Evolutionary conservation across 1,140 invertebrate genomes (phyloP).

Genomic region (Aphelenchoides besseyi): DNA sequence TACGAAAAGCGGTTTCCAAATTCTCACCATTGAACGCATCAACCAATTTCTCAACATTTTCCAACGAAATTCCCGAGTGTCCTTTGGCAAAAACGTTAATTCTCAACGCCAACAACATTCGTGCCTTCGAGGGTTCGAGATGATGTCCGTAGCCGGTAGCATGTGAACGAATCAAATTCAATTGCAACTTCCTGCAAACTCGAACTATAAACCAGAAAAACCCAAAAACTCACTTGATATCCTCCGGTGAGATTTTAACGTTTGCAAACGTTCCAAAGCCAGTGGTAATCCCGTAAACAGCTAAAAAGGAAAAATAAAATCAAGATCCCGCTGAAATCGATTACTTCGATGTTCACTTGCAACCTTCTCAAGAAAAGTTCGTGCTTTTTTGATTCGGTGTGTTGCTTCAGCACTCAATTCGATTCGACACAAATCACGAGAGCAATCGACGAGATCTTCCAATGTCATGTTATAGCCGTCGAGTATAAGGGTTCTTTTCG

Average conservation of each 20-base stretch:
- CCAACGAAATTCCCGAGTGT: slow-evolving; percentile 71
- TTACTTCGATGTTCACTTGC: slow-evolving; percentile 56
- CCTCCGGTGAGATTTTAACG: slow-evolving; percentile 68
- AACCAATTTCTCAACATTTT: slow-evolving; percentile 70
- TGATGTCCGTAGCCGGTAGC: slow-evolving; percentile 72
- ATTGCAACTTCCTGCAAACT: slow-evolving; percentile 69
- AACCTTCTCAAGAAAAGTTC: slow-evolving; percentile 55
- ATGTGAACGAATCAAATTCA: slow-evolving; percentile 73
- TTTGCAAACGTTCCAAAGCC: slow-evolving; percentile 75
- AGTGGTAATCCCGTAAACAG: slow-evolving; percentile 75
- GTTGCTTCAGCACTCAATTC: slow-evolving; percentile 47
- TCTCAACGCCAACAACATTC: slow-evolving; percentile 72
- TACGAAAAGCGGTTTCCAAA: background rate
- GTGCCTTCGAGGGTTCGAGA: slow-evolving; percentile 69
- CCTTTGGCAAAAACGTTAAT: slow-evolving; percentile 75
- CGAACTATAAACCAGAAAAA: slow-evolving; percentile 24
- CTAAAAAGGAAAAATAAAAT: slow-evolving; percentile 25
- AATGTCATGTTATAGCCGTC: slow-evolving; percentile 51
- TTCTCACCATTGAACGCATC: slow-evolving; percentile 72
- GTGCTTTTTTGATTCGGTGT: slow-evolving; percentile 46
- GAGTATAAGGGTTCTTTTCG: slow-evolving; percentile 45
- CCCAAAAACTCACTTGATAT: slow-evolving; percentile 68
- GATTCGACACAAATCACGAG: slow-evolving; percentile 48
- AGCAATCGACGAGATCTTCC: slow-evolving; percentile 53
- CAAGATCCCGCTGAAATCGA: background rate